These are phyloP conservation scores for Notarius quadriscutis DNA, from an alignment of 2,113 vertebrate genomes.

Conservation along the genomic window DNA sequence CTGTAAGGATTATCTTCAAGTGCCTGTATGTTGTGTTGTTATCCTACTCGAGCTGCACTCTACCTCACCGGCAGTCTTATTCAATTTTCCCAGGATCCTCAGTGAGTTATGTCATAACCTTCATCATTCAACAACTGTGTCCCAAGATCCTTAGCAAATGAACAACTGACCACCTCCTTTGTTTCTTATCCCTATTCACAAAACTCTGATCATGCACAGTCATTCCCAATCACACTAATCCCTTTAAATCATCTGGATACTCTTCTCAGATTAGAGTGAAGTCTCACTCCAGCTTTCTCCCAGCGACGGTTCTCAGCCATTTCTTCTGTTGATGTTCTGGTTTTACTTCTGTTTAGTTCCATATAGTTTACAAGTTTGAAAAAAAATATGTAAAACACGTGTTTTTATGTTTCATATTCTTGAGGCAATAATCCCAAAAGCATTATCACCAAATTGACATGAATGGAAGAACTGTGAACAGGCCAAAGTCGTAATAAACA, in stretches of 20 bases:
- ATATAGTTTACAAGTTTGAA: not conserved
- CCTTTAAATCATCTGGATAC: too few relatives aligned
- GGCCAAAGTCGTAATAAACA: not conserved
- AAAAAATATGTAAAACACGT: not conserved
- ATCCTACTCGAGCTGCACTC: not conserved
- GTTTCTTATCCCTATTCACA: not conserved
- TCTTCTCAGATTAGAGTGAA: not conserved
- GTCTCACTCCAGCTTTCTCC: not conserved
- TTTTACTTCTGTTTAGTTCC: not conserved
- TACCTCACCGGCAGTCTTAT: not conserved
- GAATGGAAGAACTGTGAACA: not conserved
- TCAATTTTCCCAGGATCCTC: not conserved
- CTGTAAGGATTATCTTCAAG: not conserved
- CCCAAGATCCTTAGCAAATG: not conserved
- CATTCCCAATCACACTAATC: not conserved
- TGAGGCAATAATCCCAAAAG: not conserved
- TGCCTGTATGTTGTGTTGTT: not conserved
- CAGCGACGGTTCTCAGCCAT: not conserved
- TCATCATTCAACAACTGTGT: not conserved
- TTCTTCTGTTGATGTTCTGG: not conserved
- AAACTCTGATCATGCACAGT: not conserved
- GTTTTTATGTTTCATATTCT: not conserved
- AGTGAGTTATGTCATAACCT: not conserved
- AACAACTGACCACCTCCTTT: not conserved
- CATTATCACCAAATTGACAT: not conserved